Evolutionary conservation across 2,113 vertebrate species (phyloP), one percentile per base, ranked within the genome.

Genomic region (Panthera uncia): DNA sequence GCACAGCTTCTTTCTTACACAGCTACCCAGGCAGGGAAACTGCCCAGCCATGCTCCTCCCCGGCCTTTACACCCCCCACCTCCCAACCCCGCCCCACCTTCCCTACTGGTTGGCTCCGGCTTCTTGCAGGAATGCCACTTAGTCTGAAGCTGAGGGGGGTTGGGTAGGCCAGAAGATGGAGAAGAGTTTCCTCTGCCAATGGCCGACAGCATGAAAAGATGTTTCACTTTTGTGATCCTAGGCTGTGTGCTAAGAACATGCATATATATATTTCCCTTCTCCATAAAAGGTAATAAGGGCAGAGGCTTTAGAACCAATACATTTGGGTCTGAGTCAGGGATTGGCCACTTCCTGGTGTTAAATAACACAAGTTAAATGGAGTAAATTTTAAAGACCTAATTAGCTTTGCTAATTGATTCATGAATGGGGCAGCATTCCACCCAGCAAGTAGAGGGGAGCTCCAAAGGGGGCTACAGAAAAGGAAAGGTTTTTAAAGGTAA

Each of bases 61-160:
- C 36, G 8, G n/a, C 23, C 29, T 31, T 69, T 21, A 25, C 57
- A 61, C 21, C 21, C 57, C 19, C 55, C 57, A 61, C 57, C 57
- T 61, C 7, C 55, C 55, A 7, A 61, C 57, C 57, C 23, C 7
- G 7, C 57, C 57, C 21, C 57, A 57, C 57, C 21, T 23, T 41
- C 48, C 29, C 23, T 13, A 19, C 23, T 69, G 41, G 65, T 3
- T 66, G 74, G 50, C 41, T 66, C 31, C 52, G 52, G 86, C 38
- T 84, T 89, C 38, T 84, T 83, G 74, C 33, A 80, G 87, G 69
- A 96, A 97, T 96, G 74, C 18, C 18, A 50, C 36, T 95, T 66
- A n/a, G 57, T n/a, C 9, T 21, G 57, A 91, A 87, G 71, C 27
- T 7, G 57, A 31, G 63, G 16, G 16, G 52, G 15, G 48, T 31